Evolutionary conservation across 2,113 vertebrate species (phyloP).

Genomic region (Perca fluviatilis): DNA sequence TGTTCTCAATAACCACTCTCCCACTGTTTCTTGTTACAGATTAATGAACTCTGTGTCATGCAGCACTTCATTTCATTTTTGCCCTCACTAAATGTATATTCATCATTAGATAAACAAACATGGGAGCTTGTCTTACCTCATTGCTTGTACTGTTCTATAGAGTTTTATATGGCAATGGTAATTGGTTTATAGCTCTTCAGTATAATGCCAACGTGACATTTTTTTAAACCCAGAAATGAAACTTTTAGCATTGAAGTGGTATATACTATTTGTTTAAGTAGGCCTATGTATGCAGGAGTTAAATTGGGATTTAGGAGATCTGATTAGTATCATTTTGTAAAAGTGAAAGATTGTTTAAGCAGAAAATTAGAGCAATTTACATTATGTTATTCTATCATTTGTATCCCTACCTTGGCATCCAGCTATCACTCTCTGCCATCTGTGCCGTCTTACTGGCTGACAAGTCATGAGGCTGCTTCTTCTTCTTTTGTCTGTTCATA

Average conservation of each 20-base stretch:
- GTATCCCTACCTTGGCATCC: too few relatives aligned
- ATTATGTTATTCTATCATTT: too few relatives aligned
- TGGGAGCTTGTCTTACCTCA: constrained; percentile 39
- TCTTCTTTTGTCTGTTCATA: not conserved
- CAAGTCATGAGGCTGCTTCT: too few relatives aligned
- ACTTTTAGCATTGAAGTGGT: not conserved
- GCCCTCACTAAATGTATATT: constrained; percentile 65
- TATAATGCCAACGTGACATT: not conserved
- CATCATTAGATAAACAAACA: constrained; percentile 73
- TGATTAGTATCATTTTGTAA: too few relatives aligned
- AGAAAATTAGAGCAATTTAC: too few relatives aligned
- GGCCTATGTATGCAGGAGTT: too few relatives aligned
- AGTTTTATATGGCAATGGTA: constrained; percentile 5
- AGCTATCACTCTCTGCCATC: too few relatives aligned
- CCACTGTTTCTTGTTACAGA: constrained; percentile 67
- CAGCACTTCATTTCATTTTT: constrained; percentile 65
- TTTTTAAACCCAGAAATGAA: not conserved
- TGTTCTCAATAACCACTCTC: constrained; percentile 75
- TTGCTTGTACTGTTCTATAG: constrained; percentile 9
- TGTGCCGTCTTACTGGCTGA: too few relatives aligned
- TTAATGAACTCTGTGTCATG: constrained; percentile 78
- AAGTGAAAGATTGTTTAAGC: too few relatives aligned
- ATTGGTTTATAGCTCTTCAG: constrained; percentile 20
- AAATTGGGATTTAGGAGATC: too few relatives aligned
- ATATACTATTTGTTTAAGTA: not conserved